Conservation (phyloP, 1,140 invertebrate species). For the Pseudoatta argentina region DNA sequence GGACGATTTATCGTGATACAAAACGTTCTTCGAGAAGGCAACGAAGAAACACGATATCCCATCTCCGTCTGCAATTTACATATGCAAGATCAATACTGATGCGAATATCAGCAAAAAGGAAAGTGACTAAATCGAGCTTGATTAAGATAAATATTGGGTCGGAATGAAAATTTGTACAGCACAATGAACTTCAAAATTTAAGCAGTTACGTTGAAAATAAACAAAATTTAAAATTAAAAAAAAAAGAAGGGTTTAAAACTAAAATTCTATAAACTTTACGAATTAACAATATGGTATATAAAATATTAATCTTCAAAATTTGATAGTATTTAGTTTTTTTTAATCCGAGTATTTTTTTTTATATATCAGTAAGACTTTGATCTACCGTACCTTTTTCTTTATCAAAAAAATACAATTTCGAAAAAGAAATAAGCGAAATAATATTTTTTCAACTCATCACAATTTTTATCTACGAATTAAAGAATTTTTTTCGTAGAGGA, state of each 20-base stretch:
- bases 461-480: not conserved
- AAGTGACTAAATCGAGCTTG: not conserved
- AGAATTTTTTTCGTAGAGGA: not conserved
- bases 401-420: not conserved
- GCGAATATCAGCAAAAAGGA: not conserved
- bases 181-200: too few species aligned
- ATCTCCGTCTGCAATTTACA: not conserved
- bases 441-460: not conserved
- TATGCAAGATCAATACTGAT: not conserved
- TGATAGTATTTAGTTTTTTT: too few species aligned
- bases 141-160: not conserved
- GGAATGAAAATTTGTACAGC: not conserved
- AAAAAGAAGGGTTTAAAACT: not conserved
- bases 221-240: not conserved
- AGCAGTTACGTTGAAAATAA: too few species aligned
- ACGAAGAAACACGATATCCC: slow-evolving; percentile 12
- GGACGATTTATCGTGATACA: slow-evolving; percentile 51
- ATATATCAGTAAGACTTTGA: not conserved
- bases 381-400: not conserved
- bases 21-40: slow-evolving; percentile 27
- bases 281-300: not conserved
- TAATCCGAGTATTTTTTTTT: not conserved
- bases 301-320: too few species aligned
- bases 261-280: not conserved
- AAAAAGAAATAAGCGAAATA: not conserved